Conservation (phyloP, 1,140 invertebrate genomes). For the Acyrthosiphon pisum region DNA sequence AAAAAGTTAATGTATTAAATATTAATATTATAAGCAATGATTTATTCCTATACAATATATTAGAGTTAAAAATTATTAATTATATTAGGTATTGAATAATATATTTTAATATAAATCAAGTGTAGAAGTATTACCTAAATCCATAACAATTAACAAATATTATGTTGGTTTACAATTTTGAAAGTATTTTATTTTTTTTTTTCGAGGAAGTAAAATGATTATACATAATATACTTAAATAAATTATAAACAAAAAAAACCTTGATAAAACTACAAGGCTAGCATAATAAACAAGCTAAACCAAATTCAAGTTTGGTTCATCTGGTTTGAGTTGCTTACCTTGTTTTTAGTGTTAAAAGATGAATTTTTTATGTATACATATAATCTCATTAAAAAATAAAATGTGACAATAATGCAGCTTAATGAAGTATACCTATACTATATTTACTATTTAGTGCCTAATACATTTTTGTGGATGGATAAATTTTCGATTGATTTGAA, state of each 20-base stretch:
- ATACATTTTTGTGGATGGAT: not conserved
- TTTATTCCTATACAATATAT: not conserved
- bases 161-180: not conserved
- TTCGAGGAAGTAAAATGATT: not conserved
- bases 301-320: constrained; percentile 30
- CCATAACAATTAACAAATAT: too few species aligned
- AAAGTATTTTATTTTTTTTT: not conserved
- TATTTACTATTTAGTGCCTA: not conserved
- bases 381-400: not conserved
- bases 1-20: not conserved
- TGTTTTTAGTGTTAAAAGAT: constrained; percentile 30
- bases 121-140: not conserved
- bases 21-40: not conserved
- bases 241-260: constrained; percentile 43
- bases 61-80: too few species aligned
- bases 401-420: not conserved
- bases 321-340: constrained; percentile 41
- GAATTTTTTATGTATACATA: not conserved
- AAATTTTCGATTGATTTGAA: not conserved
- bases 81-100: too few species aligned
- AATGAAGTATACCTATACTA: not conserved
- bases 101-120: not conserved
- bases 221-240: not conserved
- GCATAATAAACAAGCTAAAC: not conserved
- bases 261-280: constrained; percentile 49